Evolutionary conservation across 2,888 invertebrate species (phyloP).

Genomic region (Drosophila testacea): DNA sequence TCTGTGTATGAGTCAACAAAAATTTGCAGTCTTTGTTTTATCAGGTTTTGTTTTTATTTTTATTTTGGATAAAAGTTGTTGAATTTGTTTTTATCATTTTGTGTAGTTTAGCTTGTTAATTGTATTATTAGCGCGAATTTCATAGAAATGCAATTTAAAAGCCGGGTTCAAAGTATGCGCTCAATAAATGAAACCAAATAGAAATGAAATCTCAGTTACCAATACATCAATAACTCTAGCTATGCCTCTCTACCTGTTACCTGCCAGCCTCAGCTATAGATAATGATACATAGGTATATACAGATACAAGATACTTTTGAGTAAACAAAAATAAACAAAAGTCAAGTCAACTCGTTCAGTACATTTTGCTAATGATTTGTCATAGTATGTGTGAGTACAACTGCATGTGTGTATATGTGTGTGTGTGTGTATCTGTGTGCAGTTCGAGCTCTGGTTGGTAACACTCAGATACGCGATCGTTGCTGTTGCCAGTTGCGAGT

Average conservation of each 20-base stretch:
- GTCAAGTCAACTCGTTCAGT: conserved; percentile 57
- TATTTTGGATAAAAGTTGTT: background rate
- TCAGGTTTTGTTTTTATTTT: conserved; percentile 4
- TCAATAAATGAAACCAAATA: conserved; percentile 22
- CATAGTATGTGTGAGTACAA: conserved; percentile 26
- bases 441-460: conserved; percentile 58
- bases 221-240: background rate
- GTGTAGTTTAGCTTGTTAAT: background rate
- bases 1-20: conserved; percentile 32
- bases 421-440: conserved; percentile 27
- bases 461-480: conserved; percentile 59
- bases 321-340: conserved; percentile 68
- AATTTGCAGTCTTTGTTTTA: conserved; percentile 6
- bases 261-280: conserved; percentile 12
- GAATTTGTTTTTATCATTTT: conserved; percentile 1
- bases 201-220: conserved; percentile 25
- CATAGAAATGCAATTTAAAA: conserved; percentile 21
- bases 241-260: conserved; percentile 16
- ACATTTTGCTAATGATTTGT: conserved; percentile 26
- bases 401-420: conserved; percentile 24
- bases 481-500: conserved; percentile 68
- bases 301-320: conserved; percentile 46
- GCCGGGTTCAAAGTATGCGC: conserved; percentile 55
- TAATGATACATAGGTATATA: conserved; percentile 10
- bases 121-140: conserved; percentile 27